Evolutionary conservation across 2,797 vertebrate species (phyloP).

Genomic region (Acrocephalus scirpaceus): DNA sequence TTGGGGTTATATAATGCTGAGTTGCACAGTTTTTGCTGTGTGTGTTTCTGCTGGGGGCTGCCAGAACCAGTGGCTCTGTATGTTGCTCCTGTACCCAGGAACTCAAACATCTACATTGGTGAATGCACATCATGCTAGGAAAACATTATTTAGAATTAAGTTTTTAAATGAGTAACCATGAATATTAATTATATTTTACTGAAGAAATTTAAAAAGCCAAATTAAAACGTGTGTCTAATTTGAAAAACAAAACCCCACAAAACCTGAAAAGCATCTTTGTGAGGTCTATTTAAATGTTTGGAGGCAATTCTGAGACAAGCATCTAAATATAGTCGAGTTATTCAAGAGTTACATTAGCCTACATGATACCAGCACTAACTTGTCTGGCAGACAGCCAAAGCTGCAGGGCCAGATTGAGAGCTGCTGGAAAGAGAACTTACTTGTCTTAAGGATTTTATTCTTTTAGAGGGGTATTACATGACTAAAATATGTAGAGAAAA

Average conservation of each 20-base stretch:
- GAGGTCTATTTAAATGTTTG: constrained; percentile 40
- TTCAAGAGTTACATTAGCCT: constrained; percentile 56
- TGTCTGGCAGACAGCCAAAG: constrained; percentile 11
- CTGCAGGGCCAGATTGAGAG: not conserved
- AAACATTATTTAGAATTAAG: not conserved
- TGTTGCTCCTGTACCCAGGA: not conserved
- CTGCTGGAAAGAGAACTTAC: not conserved
- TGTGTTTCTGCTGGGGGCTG: rapidly evolving
- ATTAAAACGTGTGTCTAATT: not conserved
- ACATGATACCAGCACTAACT: constrained; percentile 42
- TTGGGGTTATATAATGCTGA: not conserved
- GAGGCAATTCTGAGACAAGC: constrained; percentile 43
- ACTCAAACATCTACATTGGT: not conserved
- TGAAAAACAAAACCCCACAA: constrained; percentile 13
- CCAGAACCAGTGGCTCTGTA: not conserved
- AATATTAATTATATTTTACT: not conserved
- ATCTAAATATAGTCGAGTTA: constrained; percentile 59
- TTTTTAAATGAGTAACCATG: not conserved
- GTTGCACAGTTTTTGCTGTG: not conserved
- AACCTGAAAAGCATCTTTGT: constrained; percentile 47
- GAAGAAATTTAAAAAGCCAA: not conserved
- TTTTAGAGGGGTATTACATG: not conserved
- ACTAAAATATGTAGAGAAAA: not conserved
- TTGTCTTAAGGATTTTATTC: constrained; percentile 3
- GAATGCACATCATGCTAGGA: rapidly evolving